Evolutionary conservation across 2,888 invertebrate species (phyloP).

Genomic region (Allolobophora icterica): DNA sequence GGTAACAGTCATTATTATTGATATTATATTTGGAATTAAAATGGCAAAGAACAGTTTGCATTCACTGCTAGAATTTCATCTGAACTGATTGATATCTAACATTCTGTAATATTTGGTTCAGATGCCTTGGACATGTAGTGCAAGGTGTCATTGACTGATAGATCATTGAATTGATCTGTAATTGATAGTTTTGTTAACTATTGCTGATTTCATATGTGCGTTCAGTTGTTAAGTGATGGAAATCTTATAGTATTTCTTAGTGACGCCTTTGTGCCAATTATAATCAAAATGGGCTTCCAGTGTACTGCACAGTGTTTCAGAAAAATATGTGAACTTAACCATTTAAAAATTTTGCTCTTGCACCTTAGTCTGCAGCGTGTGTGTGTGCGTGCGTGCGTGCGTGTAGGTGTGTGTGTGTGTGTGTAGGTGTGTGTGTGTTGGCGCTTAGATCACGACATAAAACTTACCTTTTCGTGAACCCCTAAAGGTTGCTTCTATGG

Average conservation of each 20-base stretch:
- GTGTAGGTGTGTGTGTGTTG: too few species aligned
- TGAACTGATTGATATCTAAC: neutral
- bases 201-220: neutral
- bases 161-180: neutral
- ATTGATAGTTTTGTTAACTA: neutral
- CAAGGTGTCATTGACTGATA: neutral
- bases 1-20: neutral
- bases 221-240: neutral
- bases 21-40: neutral
- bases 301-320: conserved; percentile 17
- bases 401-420: too few species aligned
- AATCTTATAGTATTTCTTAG: neutral
- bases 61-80: neutral
- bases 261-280: conserved; percentile 8
- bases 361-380: neutral
- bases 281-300: conserved; percentile 4
- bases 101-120: neutral
- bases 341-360: neutral
- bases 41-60: neutral
- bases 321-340: neutral
- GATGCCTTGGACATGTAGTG: neutral
- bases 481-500: neutral
- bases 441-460: neutral
- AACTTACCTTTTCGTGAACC: neutral
- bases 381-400: too few species aligned